These are phyloP conservation scores for Heliconius hermathena DNA, from an alignment of 1,140 invertebrate species.

Conservation along the genomic window DNA sequence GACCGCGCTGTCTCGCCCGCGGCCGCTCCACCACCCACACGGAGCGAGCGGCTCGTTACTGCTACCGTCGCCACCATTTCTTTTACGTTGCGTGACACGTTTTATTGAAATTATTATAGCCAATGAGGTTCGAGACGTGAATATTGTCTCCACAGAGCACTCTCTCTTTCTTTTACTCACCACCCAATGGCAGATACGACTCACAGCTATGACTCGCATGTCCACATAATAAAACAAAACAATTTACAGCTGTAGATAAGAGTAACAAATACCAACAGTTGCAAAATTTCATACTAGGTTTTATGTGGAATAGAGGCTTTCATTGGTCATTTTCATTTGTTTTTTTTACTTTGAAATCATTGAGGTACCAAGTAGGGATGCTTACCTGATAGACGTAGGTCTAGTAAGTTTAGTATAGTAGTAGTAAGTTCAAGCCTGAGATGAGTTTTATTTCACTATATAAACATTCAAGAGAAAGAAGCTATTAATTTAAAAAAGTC, in stretches of 20 bases:
- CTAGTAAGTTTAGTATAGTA: too few relatives aligned
- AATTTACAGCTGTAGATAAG: conserved; percentile 8
- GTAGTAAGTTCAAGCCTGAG: too few relatives aligned
- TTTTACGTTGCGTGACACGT: conserved; percentile 46
- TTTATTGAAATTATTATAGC: conserved; percentile 43
- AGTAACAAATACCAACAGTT: background rate
- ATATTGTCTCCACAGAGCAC: conserved; percentile 24
- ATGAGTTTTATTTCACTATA: too few relatives aligned
- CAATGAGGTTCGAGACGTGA: conserved; percentile 37
- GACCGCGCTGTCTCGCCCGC: conserved; percentile 70
- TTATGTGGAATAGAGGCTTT: background rate
- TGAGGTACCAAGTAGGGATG: too few relatives aligned
- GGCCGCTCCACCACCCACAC: conserved; percentile 54
- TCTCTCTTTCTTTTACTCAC: conserved; percentile 29
- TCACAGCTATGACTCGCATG: background rate
- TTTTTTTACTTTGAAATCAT: background rate
- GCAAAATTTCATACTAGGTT: background rate
- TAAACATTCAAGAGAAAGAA: too few relatives aligned
- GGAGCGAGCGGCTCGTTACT: conserved; percentile 41
- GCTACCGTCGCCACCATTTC: conserved; percentile 45
- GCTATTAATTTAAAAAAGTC: too few relatives aligned
- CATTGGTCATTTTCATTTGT: background rate
- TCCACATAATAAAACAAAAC: conserved; percentile 18
- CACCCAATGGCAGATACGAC: background rate
- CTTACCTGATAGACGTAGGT: too few relatives aligned